Base-by-base conservation (phyloP, 1,140 invertebrate species). In the Monomorium pharaonis region DNA sequence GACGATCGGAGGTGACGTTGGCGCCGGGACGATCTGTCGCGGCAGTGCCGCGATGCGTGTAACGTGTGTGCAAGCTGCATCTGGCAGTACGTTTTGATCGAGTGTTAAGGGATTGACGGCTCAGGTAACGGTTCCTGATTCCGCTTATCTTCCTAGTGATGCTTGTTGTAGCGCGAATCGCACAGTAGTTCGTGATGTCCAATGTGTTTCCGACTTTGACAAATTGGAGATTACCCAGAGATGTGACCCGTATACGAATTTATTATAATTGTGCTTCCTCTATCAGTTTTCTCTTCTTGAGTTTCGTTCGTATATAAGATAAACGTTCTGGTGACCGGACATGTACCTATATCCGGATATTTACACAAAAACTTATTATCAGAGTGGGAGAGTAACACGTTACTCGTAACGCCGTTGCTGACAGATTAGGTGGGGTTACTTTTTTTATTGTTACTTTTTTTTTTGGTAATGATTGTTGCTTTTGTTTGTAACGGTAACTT, bases 41-140 rank as follows among this genome's bases (percentile, higher is more conserved):
- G 65, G 16, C 44, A 60, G 76, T 89, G 86, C 54, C 33, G 76
- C 63, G 75, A 85, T 81, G 84, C 84, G 84, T 75, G 86, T 88
- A 77, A 84, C 69, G 56, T 18, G 81, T 84, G 81, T 77, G 81
- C 70, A 30, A 84, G 78, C 78, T 83, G 67, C 51, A 37, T 74
- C 67, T 83, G 51, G 51, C 78, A 72, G 78, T 83, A 51, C 67
- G 37, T 83, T 74, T 58, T 74, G 67, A 72, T 83, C 78, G 60
- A 74, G 51, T 83, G 78, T 72, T 83, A 72, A 74, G 14, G 65
- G 78, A 83, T 83, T 83, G 67, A 83, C 78, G 51, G 67, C 51
- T 44, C 78, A 83, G 67, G 67, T 83, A 83, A 83, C 51, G 37
- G 37, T 58, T n/a, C 14, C 37, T 30, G 74, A 60, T 74, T 83